phyloP scores from a whole-genome alignment of 2,113 vertebrate genomes.

The Xenopus laevis region DNA sequence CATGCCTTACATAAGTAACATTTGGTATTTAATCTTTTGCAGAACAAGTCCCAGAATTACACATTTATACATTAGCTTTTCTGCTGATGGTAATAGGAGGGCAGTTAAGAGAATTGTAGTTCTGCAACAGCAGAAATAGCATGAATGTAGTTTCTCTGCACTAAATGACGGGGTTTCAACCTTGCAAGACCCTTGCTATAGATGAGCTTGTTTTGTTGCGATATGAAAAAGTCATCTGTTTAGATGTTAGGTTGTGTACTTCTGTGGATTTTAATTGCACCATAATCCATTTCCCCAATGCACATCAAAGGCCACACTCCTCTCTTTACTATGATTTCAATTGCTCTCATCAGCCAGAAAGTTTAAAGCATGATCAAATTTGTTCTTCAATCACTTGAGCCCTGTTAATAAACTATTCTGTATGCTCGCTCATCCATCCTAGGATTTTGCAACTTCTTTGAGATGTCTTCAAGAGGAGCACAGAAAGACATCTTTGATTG shows the following conservation, averaged over 20 bases:
- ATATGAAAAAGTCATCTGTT: constrained; percentile 47
- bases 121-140: no score
- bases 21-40: no score
- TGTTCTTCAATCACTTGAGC: constrained; percentile 78
- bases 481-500: constrained; percentile 78
- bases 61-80: no score
- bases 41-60: no score
- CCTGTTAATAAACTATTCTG: constrained; percentile 77
- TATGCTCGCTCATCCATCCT: constrained; percentile 65
- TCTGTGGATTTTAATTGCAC: constrained; percentile 57
- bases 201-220: constrained; percentile 8
- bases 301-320: constrained; percentile 58
- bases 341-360: constrained; percentile 60
- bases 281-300: constrained; percentile 53
- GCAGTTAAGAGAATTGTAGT: no score
- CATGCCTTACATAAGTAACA: background rate
- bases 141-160: no score
- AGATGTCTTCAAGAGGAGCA: constrained; percentile 63
- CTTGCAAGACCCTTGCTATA: background rate
- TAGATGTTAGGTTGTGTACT: constrained; percentile 30
- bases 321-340: constrained; percentile 61
- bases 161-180: background rate
- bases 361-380: constrained; percentile 73
- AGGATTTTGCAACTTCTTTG: constrained; percentile 61
- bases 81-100: no score